These are phyloP conservation scores for Dipodomys stephensi DNA, from an alignment of 2,113 vertebrate genomes.

Conservation along the genomic window DNA sequence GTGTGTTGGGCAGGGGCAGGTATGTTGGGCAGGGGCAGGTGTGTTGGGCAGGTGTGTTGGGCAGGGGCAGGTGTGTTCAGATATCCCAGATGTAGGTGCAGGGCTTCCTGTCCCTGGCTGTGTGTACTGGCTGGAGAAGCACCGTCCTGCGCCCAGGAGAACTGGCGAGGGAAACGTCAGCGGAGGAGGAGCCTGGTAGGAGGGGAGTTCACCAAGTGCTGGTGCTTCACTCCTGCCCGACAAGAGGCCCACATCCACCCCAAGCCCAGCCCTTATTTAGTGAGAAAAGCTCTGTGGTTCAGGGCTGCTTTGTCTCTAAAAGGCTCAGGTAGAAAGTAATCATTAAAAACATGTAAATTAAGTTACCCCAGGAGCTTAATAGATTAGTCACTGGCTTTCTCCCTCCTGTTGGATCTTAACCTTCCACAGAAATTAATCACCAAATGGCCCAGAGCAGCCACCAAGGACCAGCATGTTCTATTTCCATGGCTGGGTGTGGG, in stretches of 20 bases:
- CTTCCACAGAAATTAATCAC: constrained; percentile 86
- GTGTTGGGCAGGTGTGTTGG: too few species aligned
- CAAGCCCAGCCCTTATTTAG: constrained; percentile 45
- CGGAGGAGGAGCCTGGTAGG: too few species aligned
- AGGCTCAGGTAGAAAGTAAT: constrained; percentile 83
- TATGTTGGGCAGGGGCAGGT: too few species aligned
- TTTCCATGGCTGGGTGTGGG: neutral
- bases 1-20: too few species aligned
- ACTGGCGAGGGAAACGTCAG: accelerated
- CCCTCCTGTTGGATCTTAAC: constrained; percentile 82
- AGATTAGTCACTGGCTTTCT: constrained; percentile 86
- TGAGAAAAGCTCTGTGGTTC: constrained; percentile 66
- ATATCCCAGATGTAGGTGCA: accelerated
- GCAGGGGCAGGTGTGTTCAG: neutral
- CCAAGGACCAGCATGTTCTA: neutral
- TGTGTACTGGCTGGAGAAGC: accelerated
- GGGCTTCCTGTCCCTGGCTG: neutral
- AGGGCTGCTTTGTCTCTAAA: constrained; percentile 79
- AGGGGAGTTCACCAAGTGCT: too few species aligned
- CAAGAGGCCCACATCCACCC: accelerated
- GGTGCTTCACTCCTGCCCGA: too few species aligned
- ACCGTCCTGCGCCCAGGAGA: too few species aligned
- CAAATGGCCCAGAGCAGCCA: constrained; percentile 69
- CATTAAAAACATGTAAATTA: constrained; percentile 88
- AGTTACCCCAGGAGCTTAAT: constrained; percentile 85